A percentile compares a stretch with the other conserved stretches of the same genome.
Evolutionary conservation across 2,888 invertebrate genomes (phyloP).

Genomic region (Ceramica pisi): DNA sequence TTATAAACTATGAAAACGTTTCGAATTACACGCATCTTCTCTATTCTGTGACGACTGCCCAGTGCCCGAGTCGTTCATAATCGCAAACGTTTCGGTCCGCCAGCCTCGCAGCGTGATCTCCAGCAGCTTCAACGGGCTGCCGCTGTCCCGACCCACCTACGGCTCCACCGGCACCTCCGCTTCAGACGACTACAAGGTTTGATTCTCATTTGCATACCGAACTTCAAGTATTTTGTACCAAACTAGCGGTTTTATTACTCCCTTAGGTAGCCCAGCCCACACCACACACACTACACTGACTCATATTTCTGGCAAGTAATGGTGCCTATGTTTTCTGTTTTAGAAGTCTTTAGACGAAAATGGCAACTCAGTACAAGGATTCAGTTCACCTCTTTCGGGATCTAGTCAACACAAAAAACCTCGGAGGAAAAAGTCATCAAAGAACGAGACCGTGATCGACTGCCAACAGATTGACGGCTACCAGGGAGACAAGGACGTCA

Average conservation of each 20-base stretch:
- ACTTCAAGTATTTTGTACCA: constrained; percentile 69
- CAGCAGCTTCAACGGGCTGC: constrained; percentile 83
- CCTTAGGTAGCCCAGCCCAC: background rate
- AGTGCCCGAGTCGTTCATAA: too few relatives aligned
- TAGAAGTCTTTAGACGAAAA: constrained; percentile 95
- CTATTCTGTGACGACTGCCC: background rate
- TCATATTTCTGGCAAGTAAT: background rate
- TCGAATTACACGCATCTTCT: background rate
- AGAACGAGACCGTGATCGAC: constrained; percentile 91
- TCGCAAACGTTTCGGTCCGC: constrained; percentile 4
- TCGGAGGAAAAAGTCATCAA: constrained; percentile 91
- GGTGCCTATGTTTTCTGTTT: constrained; percentile 69
- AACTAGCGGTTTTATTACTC: constrained; percentile 21
- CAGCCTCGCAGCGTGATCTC: constrained; percentile 84
- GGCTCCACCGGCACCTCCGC: constrained; percentile 75
- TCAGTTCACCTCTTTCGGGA: constrained; percentile 86
- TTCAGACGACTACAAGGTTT: constrained; percentile 85
- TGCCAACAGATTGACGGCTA: constrained; percentile 94
- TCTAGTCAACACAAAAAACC: constrained; percentile 90
- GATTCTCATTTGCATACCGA: constrained; percentile 42
- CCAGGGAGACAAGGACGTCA: constrained; percentile 94
- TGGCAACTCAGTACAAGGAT: constrained; percentile 93
- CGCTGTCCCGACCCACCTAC: constrained; percentile 82
- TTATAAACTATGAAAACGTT: background rate
- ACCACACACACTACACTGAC: too few relatives aligned